Conservation (phyloP, 2,797 vertebrate genomes). For the Sebastes elongatus region DNA sequence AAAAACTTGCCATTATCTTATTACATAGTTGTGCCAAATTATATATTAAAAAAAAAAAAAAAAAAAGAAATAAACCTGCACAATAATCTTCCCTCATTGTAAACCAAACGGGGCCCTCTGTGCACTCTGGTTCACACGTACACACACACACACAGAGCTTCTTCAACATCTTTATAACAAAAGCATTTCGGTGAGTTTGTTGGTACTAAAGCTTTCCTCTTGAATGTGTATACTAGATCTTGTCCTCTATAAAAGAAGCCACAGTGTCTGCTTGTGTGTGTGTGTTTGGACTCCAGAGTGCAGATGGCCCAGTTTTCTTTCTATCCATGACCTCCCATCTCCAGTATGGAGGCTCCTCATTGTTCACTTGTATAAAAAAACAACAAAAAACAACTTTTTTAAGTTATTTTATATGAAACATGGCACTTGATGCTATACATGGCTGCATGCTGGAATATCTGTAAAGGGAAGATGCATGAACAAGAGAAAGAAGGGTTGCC, state of each 20-base stretch:
- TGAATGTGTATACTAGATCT: constrained; percentile 78
- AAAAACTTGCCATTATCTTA: constrained; percentile 58
- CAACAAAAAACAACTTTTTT: constrained; percentile 47
- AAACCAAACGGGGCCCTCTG: constrained; percentile 80
- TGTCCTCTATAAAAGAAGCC: constrained; percentile 61
- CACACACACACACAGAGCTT: not conserved
- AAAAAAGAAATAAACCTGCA: constrained; percentile 53
- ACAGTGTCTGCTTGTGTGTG: constrained; percentile 39
- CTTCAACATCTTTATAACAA: constrained; percentile 57
- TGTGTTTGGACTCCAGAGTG: constrained; percentile 56
- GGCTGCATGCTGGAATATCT: constrained; percentile 85
- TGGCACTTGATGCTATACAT: constrained; percentile 82
- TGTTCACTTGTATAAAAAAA: constrained; percentile 56
- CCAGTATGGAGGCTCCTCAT: constrained; percentile 61
- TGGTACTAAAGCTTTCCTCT: constrained; percentile 87
- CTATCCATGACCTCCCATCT: constrained; percentile 45
- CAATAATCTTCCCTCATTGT: constrained; percentile 59
- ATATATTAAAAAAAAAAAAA: not conserved
- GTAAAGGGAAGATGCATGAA: constrained; percentile 78
- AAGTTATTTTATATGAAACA: constrained; percentile 78
- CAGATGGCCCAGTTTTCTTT: constrained; percentile 71
- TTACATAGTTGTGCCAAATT: constrained; percentile 80
- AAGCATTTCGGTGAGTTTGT: constrained; percentile 71
- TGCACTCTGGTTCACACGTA: constrained; percentile 64
- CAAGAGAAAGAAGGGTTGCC: constrained; percentile 74